A percentile compares a stretch with the other conserved stretches of the same genome.
phyloP scores from a whole-genome alignment of 2,888 invertebrate species.

The Dryocosmus kuriphilus region DNA sequence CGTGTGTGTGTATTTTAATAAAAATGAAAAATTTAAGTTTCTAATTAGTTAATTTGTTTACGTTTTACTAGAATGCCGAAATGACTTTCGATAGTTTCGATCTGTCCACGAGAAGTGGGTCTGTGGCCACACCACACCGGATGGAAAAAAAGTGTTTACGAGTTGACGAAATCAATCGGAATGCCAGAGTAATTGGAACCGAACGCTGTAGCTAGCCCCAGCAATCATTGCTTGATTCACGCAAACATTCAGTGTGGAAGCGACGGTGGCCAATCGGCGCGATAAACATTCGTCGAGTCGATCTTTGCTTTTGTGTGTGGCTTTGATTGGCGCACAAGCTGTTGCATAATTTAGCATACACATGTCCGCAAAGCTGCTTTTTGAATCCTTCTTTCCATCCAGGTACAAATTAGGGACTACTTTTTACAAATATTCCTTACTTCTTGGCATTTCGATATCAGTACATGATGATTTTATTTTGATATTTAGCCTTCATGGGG shows the following conservation, averaged over 20 bases:
- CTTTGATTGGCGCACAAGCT: slow-evolving; percentile 57
- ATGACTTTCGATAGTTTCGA: background rate
- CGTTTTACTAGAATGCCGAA: background rate
- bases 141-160: background rate
- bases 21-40: no score
- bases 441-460: no score
- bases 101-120: background rate
- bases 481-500: no score
- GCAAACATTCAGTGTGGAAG: slow-evolving; percentile 51
- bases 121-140: background rate
- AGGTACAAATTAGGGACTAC: background rate
- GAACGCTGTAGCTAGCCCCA: slow-evolving; percentile 48
- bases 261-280: slow-evolving; percentile 56
- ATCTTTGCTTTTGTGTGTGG: slow-evolving; percentile 48
- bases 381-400: background rate
- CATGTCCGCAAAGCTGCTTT: background rate
- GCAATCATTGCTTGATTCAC: slow-evolving; percentile 57
- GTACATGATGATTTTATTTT: no score
- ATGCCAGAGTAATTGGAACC: slow-evolving; percentile 50
- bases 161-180: slow-evolving; percentile 31
- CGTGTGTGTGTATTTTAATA: no score
- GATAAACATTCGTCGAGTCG: slow-evolving; percentile 58
- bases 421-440: no score
- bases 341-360: slow-evolving; percentile 55
- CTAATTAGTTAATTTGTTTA: no score